Percentiles rank a stretch among this genome's conserved stretches.
Conservation (phyloP, 2,113 vertebrate genomes). For the Perca flavescens region DNA sequence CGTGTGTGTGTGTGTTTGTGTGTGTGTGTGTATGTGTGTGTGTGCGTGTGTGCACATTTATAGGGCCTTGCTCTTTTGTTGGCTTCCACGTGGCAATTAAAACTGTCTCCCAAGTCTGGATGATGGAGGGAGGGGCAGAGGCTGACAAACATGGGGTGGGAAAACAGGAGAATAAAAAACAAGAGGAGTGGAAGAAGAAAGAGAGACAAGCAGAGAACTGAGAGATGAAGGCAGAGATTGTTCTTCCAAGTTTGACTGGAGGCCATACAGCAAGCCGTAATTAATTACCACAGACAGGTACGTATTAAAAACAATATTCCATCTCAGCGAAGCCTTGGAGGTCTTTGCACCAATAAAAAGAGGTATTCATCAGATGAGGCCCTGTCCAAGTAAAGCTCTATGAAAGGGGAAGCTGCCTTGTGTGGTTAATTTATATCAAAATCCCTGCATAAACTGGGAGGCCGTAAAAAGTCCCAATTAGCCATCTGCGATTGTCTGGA, state of each 20-base stretch:
- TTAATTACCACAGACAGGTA: conserved; percentile 95
- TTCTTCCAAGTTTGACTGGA: conserved; percentile 84
- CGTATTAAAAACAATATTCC: conserved; percentile 86
- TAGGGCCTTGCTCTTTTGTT: neutral
- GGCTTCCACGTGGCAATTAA: conserved; percentile 7
- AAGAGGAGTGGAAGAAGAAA: conserved; percentile 15
- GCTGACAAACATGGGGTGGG: conserved; percentile 78
- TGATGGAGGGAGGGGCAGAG: conserved; percentile 85
- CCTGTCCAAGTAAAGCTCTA: conserved; percentile 64
- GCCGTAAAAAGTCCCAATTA: conserved; percentile 78
- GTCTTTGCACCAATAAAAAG: conserved; percentile 76
- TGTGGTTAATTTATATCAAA: conserved; percentile 77
- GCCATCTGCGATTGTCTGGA: conserved; percentile 77
- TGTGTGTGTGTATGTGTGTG: neutral
- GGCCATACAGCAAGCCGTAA: conserved; percentile 91
- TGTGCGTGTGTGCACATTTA: neutral
- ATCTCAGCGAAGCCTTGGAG: conserved; percentile 75
- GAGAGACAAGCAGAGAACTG: conserved; percentile 23
- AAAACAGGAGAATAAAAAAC: conserved; percentile 19
- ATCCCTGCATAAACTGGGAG: conserved; percentile 71
- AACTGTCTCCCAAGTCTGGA: neutral
- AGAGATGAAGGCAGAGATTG: conserved; percentile 60
- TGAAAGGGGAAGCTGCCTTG: conserved; percentile 60
- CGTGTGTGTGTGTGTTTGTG: neutral
- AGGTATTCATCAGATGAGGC: conserved; percentile 76